A percentile compares a stretch with the other conserved stretches of the same genome.
Evolutionary conservation across 2,797 vertebrate species (phyloP).

Genomic region (Chelidonichthys spinosus): DNA sequence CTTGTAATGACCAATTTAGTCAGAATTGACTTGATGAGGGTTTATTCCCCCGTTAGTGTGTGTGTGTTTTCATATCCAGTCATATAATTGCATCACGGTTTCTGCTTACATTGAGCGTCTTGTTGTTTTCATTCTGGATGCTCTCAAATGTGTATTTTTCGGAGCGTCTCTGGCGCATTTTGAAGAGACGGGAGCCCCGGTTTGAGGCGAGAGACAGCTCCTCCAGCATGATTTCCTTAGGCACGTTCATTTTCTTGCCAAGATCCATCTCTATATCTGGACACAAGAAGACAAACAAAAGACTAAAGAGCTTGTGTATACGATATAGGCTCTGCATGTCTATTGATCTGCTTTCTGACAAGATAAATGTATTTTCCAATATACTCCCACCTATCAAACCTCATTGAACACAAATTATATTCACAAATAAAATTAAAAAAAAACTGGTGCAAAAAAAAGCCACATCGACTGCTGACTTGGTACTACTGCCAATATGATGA

Average conservation of each 20-base stretch:
- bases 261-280: constrained; percentile 88
- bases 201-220: constrained; percentile 93
- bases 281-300: constrained; percentile 32
- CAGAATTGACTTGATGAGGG: no score
- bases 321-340: not conserved
- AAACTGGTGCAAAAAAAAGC: constrained; percentile 22
- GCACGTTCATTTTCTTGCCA: constrained; percentile 92
- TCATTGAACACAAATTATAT: constrained; percentile 54
- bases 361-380: constrained; percentile 16
- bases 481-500: constrained; percentile 69
- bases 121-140: constrained; percentile 87
- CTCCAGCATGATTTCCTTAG: constrained; percentile 97
- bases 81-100: not conserved
- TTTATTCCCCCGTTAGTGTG: not conserved
- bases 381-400: constrained; percentile 28
- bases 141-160: constrained; percentile 98
- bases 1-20: not conserved
- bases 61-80: not conserved
- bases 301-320: constrained; percentile 6
- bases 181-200: constrained; percentile 95
- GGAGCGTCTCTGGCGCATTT: constrained; percentile 94
- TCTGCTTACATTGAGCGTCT: constrained; percentile 87
- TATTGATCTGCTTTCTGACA: constrained; percentile 32
- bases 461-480: constrained; percentile 60
- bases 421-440: constrained; percentile 6